phyloP scores from a whole-genome alignment of 2,888 invertebrate species.

The Chymomyza fuscimana region DNA sequence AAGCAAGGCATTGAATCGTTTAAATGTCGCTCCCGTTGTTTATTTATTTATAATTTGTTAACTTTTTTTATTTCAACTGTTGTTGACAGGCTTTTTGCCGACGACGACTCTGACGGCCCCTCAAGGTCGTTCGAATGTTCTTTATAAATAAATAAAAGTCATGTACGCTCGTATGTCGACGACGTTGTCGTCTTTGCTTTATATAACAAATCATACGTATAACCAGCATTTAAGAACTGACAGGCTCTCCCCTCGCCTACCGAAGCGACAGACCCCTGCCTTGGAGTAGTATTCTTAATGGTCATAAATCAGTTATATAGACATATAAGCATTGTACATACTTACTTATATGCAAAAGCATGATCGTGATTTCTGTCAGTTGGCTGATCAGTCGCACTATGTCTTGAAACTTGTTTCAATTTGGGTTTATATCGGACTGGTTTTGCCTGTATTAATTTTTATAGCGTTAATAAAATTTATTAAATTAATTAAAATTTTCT shows the following conservation, averaged over 20 bases:
- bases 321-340: background rate
- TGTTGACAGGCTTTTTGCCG: conserved; percentile 43
- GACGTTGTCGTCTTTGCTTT: conserved; percentile 19
- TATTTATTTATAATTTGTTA: conserved; percentile 49
- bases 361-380: conserved; percentile 31
- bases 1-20: background rate
- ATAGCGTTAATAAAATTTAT: background rate
- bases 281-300: background rate
- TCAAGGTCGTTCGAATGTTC: conserved; percentile 55
- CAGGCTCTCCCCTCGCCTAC: background rate
- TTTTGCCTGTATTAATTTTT: background rate
- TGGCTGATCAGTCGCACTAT: conserved; percentile 18
- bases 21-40: background rate
- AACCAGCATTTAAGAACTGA: conserved; percentile 6
- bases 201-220: conserved; percentile 13
- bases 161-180: conserved; percentile 14
- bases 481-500: conserved; percentile 7
- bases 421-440: background rate
- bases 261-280: background rate
- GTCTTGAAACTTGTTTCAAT: conserved; percentile 37
- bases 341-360: background rate
- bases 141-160: conserved; percentile 36
- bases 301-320: conserved; percentile 12
- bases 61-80: conserved; percentile 25
- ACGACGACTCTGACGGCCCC: conserved; percentile 27